phyloP scores from a whole-genome alignment of 2,797 vertebrate species.

The Pseudomugil tenellus region DNA sequence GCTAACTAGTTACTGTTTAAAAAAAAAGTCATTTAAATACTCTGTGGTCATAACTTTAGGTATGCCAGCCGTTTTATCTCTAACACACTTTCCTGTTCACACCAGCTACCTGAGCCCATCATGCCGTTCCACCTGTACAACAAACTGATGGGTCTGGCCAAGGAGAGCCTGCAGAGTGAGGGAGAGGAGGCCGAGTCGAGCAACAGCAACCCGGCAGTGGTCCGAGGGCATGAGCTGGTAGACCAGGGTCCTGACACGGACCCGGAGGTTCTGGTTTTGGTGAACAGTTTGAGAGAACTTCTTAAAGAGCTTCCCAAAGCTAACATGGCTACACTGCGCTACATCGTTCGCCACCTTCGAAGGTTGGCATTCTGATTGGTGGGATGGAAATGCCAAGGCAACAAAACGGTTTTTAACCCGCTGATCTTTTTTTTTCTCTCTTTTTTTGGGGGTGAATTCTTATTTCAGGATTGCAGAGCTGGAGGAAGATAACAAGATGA shows the following conservation, averaged over 20 bases:
- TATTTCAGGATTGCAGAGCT: slow-evolving; percentile 88
- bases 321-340: slow-evolving; percentile 88
- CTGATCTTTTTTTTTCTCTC: not conserved
- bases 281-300: slow-evolving; percentile 85
- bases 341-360: slow-evolving; percentile 89
- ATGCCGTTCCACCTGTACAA: slow-evolving; percentile 93
- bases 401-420: not conserved
- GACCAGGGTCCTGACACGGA: slow-evolving; percentile 83
- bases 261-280: slow-evolving; percentile 79
- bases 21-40: not conserved
- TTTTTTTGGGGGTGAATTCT: not conserved
- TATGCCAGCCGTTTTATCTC: not conserved
- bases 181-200: slow-evolving; percentile 55
- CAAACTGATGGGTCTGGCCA: slow-evolving; percentile 93
- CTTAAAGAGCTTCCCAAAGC: slow-evolving; percentile 85
- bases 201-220: slow-evolving; percentile 3
- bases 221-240: slow-evolving; percentile 76
- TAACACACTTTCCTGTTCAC: not conserved
- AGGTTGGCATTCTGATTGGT: slow-evolving; percentile 77
- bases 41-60: not conserved
- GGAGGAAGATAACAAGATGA: slow-evolving; percentile 97
- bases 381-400: not conserved
- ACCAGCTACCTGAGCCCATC: slow-evolving; percentile 93
- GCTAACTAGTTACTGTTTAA: not conserved
- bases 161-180: slow-evolving; percentile 89